Evolutionary conservation across 2,888 invertebrate genomes (phyloP).

Genomic region (Melinaea menophilus): DNA sequence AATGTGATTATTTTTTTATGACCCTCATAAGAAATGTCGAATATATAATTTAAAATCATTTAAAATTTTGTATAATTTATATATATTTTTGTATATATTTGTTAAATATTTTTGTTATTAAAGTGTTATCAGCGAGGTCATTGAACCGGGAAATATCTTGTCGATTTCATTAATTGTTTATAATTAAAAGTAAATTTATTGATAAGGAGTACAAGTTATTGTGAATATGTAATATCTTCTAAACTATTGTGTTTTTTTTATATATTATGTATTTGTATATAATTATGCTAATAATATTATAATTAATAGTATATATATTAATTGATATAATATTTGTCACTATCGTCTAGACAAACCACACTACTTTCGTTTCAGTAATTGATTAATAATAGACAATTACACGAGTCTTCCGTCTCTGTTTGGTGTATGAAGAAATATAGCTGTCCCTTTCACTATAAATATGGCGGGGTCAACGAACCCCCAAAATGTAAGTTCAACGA

Average conservation of each 20-base stretch:
- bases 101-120: not conserved
- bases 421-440: conserved; percentile 18
- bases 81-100: no score
- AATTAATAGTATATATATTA: not conserved
- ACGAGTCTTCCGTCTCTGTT: conserved; percentile 40
- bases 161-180: conserved; percentile 6
- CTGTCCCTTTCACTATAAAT: conserved; percentile 41
- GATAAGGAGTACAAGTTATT: not conserved
- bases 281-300: not conserved
- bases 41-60: no score
- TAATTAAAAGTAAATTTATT: conserved; percentile 5
- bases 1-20: no score
- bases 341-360: conserved; percentile 12
- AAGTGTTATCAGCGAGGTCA: conserved; percentile 24
- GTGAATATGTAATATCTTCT: not conserved
- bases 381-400: conserved; percentile 41
- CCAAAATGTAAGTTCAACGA: conserved; percentile 63
- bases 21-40: no score
- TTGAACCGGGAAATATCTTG: conserved; percentile 22
- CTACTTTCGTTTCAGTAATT: conserved; percentile 20
- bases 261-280: no score
- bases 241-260: no score
- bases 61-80: no score
- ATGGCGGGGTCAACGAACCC: conserved; percentile 59
- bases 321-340: conserved; percentile 6